These are phyloP conservation scores for Pampus argenteus DNA, from an alignment of 2,797 vertebrate species.

Conservation along the genomic window DNA sequence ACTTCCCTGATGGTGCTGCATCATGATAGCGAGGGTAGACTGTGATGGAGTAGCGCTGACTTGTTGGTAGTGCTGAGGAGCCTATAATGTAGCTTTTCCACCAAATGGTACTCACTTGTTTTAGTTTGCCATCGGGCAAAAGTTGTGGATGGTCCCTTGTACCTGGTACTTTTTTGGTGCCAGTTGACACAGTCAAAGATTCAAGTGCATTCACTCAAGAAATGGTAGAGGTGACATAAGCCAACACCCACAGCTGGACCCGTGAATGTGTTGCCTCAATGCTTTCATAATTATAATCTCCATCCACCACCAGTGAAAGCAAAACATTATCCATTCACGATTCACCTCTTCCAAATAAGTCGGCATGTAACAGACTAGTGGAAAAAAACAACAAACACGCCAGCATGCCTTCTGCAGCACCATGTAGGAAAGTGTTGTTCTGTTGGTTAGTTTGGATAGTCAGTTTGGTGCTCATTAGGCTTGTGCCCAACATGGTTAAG, in stretches of 20 bases:
- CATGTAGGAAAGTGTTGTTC: conserved; percentile 11
- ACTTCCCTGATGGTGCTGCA: neutral
- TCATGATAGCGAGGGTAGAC: neutral
- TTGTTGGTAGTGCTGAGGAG: conserved; percentile 1
- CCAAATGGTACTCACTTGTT: no score
- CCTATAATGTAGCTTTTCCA: no score
- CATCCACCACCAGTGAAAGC: conserved; percentile 18
- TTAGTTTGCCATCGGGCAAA: no score
- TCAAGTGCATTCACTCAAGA: neutral
- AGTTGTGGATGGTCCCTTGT: no score
- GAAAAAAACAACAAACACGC: conserved; percentile 39
- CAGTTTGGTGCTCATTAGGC: conserved; percentile 11
- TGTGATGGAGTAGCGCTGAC: conserved; percentile 14
- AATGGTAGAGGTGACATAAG: conserved; percentile 16
- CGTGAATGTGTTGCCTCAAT: conserved; percentile 24
- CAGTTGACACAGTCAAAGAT: conserved; percentile 11
- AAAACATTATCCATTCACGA: conserved; percentile 25
- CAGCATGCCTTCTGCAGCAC: conserved; percentile 13
- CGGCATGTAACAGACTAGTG: conserved; percentile 23
- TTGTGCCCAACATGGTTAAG: neutral
- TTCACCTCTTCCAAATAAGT: conserved; percentile 17
- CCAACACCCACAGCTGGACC: neutral
- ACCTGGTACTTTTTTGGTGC: no score
- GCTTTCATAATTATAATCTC: conserved; percentile 30
- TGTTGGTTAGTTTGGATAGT: conserved; percentile 10